These are phyloP conservation scores for Lateolabrax maculatus DNA, from an alignment of 2,797 vertebrate species.

Conservation along the genomic window DNA sequence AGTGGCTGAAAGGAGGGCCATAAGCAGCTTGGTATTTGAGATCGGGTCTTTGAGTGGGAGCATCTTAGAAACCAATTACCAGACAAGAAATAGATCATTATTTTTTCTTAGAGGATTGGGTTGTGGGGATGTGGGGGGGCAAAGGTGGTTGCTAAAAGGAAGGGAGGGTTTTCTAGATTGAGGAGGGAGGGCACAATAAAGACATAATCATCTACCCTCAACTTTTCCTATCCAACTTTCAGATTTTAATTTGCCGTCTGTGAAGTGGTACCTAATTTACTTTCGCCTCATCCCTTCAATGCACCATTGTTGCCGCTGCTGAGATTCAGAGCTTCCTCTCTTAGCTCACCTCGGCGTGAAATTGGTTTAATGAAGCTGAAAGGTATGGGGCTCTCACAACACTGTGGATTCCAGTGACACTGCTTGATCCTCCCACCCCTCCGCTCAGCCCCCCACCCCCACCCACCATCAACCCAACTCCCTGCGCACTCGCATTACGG, in stretches of 20 bases:
- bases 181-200: conserved; percentile 88
- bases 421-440: conserved; percentile 90
- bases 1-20: conserved; percentile 82
- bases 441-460: conserved; percentile 23
- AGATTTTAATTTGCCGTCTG: conserved; percentile 94
- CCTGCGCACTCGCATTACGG: conserved; percentile 91
- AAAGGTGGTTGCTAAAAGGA: conserved; percentile 86
- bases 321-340: conserved; percentile 97
- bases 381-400: conserved; percentile 99
- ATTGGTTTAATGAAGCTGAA: conserved; percentile 99
- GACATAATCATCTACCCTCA: conserved; percentile 90
- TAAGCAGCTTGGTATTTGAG: conserved; percentile 82
- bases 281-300: conserved; percentile 98
- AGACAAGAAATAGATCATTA: conserved; percentile 90
- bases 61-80: conserved; percentile 91
- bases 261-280: conserved; percentile 99
- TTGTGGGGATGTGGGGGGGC: conserved; percentile 70
- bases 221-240: conserved; percentile 91
- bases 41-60: conserved; percentile 82
- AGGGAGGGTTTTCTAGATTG: conserved; percentile 84
- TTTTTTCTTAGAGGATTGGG: conserved; percentile 83
- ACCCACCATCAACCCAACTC: conserved; percentile 51
- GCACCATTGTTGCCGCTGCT: conserved; percentile 96
- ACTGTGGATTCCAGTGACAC: conserved; percentile 97
- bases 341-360: conserved; percentile 99